Evolutionary conservation across 2,888 invertebrate species (phyloP).

Genomic region (Sarcophaga variegata): DNA sequence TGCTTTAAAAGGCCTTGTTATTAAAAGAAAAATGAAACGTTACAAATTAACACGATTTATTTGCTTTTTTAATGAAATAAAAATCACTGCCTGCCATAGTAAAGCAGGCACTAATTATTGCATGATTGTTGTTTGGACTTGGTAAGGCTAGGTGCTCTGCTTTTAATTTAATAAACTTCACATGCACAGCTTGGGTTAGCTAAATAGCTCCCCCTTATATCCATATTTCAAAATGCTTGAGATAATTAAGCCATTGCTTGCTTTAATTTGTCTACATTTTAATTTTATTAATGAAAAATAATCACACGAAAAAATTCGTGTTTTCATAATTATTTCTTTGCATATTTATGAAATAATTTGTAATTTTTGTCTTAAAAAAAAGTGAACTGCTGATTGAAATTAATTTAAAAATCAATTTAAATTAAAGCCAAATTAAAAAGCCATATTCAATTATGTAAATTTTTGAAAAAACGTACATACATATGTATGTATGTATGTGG

Average conservation of each 20-base stretch:
- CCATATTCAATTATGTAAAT: constrained; percentile 14
- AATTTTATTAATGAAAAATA: background rate
- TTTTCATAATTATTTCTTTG: background rate
- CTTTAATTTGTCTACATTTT: background rate
- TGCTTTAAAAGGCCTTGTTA: background rate
- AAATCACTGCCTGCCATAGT: too few relatives aligned
- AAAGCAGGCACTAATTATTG: too few relatives aligned
- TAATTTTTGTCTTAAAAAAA: background rate
- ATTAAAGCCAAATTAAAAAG: constrained; percentile 6
- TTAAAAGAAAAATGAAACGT: background rate
- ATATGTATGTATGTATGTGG: too few relatives aligned
- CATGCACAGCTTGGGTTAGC: too few relatives aligned
- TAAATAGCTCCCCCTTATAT: too few relatives aligned
- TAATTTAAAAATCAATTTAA: background rate
- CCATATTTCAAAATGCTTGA: background rate
- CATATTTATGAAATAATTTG: background rate
- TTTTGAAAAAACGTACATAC: too few relatives aligned
- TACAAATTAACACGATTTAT: background rate
- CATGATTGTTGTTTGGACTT: too few relatives aligned
- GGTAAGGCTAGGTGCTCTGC: too few relatives aligned
- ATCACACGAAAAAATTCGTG: too few relatives aligned
- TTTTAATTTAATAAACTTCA: too few relatives aligned
- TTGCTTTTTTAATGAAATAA: background rate
- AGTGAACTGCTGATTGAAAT: background rate
- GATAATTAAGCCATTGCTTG: background rate